Base-by-base conservation (phyloP, 2,797 vertebrate species). In the Rousettus madagascariensis region DNA sequence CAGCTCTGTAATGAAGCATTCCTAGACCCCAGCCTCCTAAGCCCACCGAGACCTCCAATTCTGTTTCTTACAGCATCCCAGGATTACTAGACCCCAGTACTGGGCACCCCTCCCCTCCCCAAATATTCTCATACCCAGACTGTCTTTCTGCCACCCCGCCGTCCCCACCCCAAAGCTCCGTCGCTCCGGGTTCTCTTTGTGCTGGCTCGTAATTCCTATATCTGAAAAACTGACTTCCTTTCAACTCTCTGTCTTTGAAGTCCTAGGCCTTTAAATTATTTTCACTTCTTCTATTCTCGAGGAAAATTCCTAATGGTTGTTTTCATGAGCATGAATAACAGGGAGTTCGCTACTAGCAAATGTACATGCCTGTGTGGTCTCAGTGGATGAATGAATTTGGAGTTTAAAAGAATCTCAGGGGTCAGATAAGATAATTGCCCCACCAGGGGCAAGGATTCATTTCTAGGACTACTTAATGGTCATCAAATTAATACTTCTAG, bases 201-300 rank as follows among this genome's bases (percentile, higher is more conserved):
- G 87, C 86, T 87, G 15, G 22, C 80, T 72, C 28, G 12, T 71
- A 86, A 96, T 94, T 94, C 74, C 72, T 71, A 0, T 86, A 68
- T 97, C 95, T 95, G 93, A 95, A 95, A 95, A 86, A 90, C 80
- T 69, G 84, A 69, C 78, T 96, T 96, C 80, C 96, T 96, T 97
- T 97, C 92, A 97, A 95, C 94, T 96, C 72, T 36, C 19, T 68
- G 55, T 82, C 95, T 97, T 96, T 97, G 97, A 97, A 97, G 95
- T 94, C 63, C 71, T 43, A 43, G 46, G 86, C 61, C 97, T 97
- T 97, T 97, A 96, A 97, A 90, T 96, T 96, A 95, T 97, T 78
- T 97, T 84, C 86, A 63, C 90, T 90, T 90, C 79, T 74, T 95
- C 91, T 84, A 75, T 96, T 95, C 94, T 86, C 65, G 38, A 69